Evolutionary conservation across 2,113 vertebrate genomes (phyloP), one percentile per base, ranked within the genome.

Genomic region (Perca fluviatilis): DNA sequence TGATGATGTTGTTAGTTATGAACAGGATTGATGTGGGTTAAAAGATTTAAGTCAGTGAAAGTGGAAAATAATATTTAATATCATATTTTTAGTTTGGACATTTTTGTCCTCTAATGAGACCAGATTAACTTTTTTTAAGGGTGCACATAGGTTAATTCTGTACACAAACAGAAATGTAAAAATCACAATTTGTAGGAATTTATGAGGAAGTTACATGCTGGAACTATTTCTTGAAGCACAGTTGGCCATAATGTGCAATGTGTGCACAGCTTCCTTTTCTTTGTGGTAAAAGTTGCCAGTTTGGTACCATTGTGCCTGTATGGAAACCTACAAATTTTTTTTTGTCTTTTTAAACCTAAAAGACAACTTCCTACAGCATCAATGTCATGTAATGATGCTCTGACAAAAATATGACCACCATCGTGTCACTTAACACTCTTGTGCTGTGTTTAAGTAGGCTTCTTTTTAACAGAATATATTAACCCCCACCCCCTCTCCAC

Each of bases 381-480:
- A 50, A 16, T 57, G 14, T 50, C 18, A 60, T 25, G 6, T 19
- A 27, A 64, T 50, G 3, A 14, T 36, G 18, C 15, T 47, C 11
- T 7, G 2, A 27, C 10, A 71, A 6, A 30, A 13, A 46, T 10
- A 0, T 11, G 16, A 36, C 14, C 33, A n/a, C 1, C 8, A 75
- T 56, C 4, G 27, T 66, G 43, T 40, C 61, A 77, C 46, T 82
- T 67, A 66, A 18, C 36, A n/a, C 49, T 74, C 53, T 50, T 43
- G 50, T 13, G 23, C 16, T 60, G 18, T 60, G 54, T 79, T 81
- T 49, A 75, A 36, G 21, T 5, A 47, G 30, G 15, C 54, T 46
- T 69, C 12, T 49, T 72, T n/a, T 21, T 72, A 43, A 46, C 54
- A 86, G 54, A 80, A 66, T 79, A 57, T 66, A 77, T 81, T 65